A percentile compares a stretch with the other conserved stretches of the same genome.
phyloP scores from a whole-genome alignment of 1,140 invertebrate genomes.

The Rhopalosiphum padi region DNA sequence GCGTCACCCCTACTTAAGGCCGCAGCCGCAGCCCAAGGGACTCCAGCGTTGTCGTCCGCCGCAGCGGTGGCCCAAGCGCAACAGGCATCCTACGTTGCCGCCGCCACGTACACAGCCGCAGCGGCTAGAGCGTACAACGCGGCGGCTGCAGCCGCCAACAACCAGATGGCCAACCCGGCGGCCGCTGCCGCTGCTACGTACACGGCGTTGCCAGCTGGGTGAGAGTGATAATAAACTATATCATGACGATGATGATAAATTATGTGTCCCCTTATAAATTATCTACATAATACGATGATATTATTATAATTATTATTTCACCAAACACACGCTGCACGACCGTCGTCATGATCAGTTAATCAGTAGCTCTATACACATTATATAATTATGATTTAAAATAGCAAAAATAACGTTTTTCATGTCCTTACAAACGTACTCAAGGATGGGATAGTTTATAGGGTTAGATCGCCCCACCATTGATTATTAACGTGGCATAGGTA shows the following conservation, averaged over 20 bases:
- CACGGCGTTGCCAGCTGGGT: conserved; percentile 73
- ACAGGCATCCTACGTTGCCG: conserved; percentile 81
- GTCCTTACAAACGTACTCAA: neutral
- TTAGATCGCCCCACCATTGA: neutral
- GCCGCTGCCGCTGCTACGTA: conserved; percentile 67
- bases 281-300: neutral
- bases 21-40: conserved; percentile 71
- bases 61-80: conserved; percentile 66
- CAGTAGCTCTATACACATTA: neutral
- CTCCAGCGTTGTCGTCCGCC: conserved; percentile 63
- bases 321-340: neutral
- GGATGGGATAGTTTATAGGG: too few species aligned
- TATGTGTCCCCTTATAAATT: neutral
- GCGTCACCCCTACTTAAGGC: conserved; percentile 72
- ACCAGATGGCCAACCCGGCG: conserved; percentile 66
- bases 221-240: conserved; percentile 62
- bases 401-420: neutral
- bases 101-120: conserved; percentile 81
- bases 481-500: neutral
- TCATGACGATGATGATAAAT: neutral
- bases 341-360: conserved; percentile 30
- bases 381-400: neutral
- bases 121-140: conserved; percentile 77
- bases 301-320: neutral
- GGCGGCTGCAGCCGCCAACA: conserved; percentile 73